Evolutionary conservation across 1,140 invertebrate species (phyloP), one percentile per base, ranked within the genome.

Genomic region (Physella acuta): DNA sequence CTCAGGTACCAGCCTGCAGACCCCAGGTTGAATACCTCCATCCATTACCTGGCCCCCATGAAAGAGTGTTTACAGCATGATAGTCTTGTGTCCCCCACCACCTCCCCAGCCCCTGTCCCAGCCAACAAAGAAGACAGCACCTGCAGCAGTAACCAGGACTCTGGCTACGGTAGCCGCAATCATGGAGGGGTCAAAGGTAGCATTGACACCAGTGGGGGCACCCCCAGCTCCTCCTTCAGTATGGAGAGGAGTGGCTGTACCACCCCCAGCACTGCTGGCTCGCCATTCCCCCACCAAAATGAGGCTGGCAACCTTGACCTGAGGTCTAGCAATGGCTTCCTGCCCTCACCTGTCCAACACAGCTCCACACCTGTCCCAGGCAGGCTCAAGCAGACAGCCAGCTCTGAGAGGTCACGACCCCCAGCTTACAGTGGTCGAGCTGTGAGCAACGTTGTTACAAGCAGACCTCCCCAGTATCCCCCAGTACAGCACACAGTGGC

Each of bases 61-160:
- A 68, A 49, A 20, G 66, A 68, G 31, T 70, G 71, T 31, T 39
- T 73, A 52, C 62, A 65, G 30, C 71, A 73, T 60, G 55, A 62
- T 20, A 59, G 2, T 34, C 14, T 44, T 4, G 4, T 65, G 0
- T 3, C 36, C 33, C 14, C 66, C 3, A 33, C 17, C 8, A 34
- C 20, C 31, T 36, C n/a, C 26, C 4, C 64, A 16, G 26, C 68
- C 2, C 68, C 68, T 53, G 31, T 14, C 8, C 28, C 49, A 8
- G 62, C 36, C 37, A 71, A 69, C 53, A 78, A 78, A 65, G 73
- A 81, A 60, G 79, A 82, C 61, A 80, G 77, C n/a, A 75, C 74
- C 0, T 75, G 74, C 37, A 80, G 81, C 70, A 83, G 82, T 68
- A 83, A 83, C 65, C 82, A 79, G 17, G 82, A 83, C 55, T 81